A percentile compares a stretch with the other conserved stretches of the same genome.
Evolutionary conservation across 2,113 vertebrate genomes (phyloP).

Genomic region (Phaethon lepturus): DNA sequence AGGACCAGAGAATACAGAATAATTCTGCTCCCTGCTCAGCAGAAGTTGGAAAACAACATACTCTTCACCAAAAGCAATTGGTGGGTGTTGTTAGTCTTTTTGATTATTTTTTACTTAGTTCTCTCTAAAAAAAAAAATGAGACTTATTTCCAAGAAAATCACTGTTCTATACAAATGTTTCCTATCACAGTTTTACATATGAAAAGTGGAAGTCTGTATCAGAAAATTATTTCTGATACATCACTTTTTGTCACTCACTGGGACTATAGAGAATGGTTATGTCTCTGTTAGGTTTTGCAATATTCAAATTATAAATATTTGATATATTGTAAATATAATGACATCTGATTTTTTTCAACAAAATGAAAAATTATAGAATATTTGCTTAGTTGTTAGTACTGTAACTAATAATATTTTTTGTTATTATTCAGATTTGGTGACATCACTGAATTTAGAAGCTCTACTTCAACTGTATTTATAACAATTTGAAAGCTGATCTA

Average conservation of each 20-base stretch:
- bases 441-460: background rate
- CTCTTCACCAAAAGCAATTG: background rate
- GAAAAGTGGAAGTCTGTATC: background rate
- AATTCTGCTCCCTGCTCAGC: background rate
- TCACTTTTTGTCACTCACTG: background rate
- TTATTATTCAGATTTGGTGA: background rate
- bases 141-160: background rate
- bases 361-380: background rate
- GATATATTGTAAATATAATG: background rate
- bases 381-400: background rate
- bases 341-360: background rate
- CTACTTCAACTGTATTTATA: background rate
- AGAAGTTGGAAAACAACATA: background rate
- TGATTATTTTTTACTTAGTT: background rate
- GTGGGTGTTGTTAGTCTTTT: background rate
- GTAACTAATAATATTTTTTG: background rate
- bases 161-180: background rate
- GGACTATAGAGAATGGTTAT: background rate
- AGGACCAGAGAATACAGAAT: background rate
- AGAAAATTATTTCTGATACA: background rate
- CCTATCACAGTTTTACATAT: background rate
- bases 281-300: background rate
- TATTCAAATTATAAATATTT: background rate
- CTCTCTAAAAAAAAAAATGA: background rate
- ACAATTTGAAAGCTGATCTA: background rate